Base-by-base conservation (phyloP, 2,888 invertebrate genomes). In the Vanessa cardui region DNA sequence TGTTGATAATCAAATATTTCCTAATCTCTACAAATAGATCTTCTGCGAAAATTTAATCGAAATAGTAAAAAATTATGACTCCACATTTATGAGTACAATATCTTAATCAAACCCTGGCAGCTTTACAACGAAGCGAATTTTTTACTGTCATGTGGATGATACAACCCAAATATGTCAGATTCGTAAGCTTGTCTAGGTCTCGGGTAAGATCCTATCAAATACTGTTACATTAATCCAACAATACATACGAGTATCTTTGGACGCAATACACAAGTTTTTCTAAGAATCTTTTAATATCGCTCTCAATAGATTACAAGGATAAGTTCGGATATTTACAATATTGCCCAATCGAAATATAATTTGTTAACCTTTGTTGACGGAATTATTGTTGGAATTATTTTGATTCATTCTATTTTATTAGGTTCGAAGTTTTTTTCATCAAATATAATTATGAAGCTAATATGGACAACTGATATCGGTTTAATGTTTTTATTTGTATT, bases 131-230 rank as follows among this genome's bases (percentile, higher is more conserved):
- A 8, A 31, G 6, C 65, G 65, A 70, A 70, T 69, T 73, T 70
- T 73, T 72, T 73, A 67, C 71, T 52, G 64, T 56, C 69, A 68
- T 72, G 73, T 73, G 60, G 15, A 61, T 54, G 65, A 66, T 66
- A 54, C 68, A 71, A 71, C 72, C 73, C 65, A 70, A 72, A 74
- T 74, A 58, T 71, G 72, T 72, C 73, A 69, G 68, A 67, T 71
- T 56, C 16, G 47, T 68, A 63, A 66, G 60, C 66, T 64, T 58
- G 50, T 49, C 58, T 68, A 64, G 67, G 61, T 67, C 65, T 62
- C 70, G 72, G 68, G 64, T 66, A 62, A 70, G 66, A 58, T 56
- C 26, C 60, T 56, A 68, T 60, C 52, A 63, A 59, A 63, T 54
- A 33, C 21, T 15, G 46, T 16, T 46, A 54, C 49, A 45, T 54